phyloP scores from a whole-genome alignment of 2,113 vertebrate species.

The Cyprinodon brontotheroides region DNA sequence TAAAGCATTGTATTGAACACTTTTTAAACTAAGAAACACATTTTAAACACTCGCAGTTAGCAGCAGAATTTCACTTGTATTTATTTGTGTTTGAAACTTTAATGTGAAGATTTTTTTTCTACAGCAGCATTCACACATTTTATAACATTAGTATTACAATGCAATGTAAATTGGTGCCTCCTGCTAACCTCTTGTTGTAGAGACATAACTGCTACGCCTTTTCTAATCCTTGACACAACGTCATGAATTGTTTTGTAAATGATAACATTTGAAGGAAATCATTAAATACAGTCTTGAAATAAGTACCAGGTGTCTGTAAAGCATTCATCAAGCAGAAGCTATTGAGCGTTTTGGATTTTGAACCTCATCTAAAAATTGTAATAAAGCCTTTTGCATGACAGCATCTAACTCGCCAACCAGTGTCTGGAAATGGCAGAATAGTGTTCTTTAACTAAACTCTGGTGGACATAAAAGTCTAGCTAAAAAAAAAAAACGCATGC shows the following conservation, averaged over 20 bases:
- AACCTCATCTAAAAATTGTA: neutral
- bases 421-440: neutral
- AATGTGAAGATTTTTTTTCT: neutral
- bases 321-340: neutral
- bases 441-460: neutral
- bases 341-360: neutral
- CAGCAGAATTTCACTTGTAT: neutral
- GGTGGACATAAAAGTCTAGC: neutral
- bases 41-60: neutral
- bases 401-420: neutral
- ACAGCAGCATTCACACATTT: neutral
- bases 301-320: neutral
- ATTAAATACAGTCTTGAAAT: neutral
- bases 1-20: conserved; percentile 52
- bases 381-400: neutral
- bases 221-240: neutral
- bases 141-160: neutral
- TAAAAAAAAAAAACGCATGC: too few species aligned
- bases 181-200: neutral
- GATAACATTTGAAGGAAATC: neutral
- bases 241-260: conserved; percentile 4
- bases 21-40: neutral
- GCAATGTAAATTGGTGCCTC: neutral
- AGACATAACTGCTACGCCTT: neutral
- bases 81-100: neutral